These are phyloP conservation scores for Sitobion miscanthi DNA, from an alignment of 1,140 invertebrate genomes.

Conservation along the genomic window DNA sequence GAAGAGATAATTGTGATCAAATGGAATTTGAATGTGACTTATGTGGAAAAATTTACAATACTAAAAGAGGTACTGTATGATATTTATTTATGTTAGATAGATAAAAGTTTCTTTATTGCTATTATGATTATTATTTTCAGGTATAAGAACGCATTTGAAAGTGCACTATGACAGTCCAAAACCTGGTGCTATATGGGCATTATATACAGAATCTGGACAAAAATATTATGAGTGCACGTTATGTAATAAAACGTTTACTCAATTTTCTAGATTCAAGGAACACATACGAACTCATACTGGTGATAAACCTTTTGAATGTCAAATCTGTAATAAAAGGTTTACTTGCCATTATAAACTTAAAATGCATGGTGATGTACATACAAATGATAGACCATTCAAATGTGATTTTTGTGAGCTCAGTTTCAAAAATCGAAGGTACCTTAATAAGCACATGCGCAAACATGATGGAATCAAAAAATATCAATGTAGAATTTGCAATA, in stretches of 20 bases:
- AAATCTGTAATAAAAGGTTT: conserved; percentile 83
- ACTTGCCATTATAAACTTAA: conserved; percentile 64
- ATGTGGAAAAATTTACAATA: conserved; percentile 51
- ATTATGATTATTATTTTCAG: conserved; percentile 22
- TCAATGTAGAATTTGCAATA: conserved; percentile 76
- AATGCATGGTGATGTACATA: conserved; percentile 53
- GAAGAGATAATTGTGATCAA: conserved; percentile 39
- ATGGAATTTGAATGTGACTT: conserved; percentile 53
- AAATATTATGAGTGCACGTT: conserved; percentile 96
- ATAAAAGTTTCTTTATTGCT: not conserved
- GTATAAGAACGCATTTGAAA: conserved; percentile 52
- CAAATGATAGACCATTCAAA: conserved; percentile 42
- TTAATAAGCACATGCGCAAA: conserved; percentile 84
- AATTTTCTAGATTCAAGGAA: conserved; percentile 86
- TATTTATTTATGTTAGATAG: not conserved
- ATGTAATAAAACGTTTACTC: conserved; percentile 92
- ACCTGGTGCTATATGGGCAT: conserved; percentile 32
- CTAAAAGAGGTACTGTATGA: conserved; percentile 39
- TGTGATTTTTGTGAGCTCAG: conserved; percentile 77
- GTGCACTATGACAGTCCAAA: conserved; percentile 52
- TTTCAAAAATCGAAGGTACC: conserved; percentile 89
- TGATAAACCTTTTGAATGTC: conserved; percentile 83
- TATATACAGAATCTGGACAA: conserved; percentile 89
- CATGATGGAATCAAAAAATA: conserved; percentile 78
- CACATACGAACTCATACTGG: conserved; percentile 69